Evolutionary conservation across 2,797 vertebrate genomes (phyloP).

Genomic region (Diglossa cyanea): DNA sequence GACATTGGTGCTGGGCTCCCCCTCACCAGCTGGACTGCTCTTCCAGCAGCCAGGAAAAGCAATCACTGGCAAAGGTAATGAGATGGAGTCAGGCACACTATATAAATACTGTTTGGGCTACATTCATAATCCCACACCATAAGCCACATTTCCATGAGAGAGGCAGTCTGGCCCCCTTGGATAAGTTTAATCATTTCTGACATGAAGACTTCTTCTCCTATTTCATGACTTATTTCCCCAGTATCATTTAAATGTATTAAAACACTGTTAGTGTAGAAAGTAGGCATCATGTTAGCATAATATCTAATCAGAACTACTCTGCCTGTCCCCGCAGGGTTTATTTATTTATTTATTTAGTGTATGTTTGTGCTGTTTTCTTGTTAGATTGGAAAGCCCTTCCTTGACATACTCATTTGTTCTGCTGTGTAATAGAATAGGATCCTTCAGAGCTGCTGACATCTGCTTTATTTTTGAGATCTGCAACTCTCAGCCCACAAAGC

Average conservation of each 20-base stretch:
- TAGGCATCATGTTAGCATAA: conserved; percentile 74
- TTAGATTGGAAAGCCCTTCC: conserved; percentile 70
- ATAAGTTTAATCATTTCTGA: conserved; percentile 68
- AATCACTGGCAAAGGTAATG: background rate
- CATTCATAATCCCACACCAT: background rate
- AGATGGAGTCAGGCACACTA: background rate
- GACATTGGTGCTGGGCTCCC: background rate
- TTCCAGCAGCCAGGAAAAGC: background rate
- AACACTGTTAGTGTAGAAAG: conserved; percentile 67
- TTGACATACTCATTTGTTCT: conserved; percentile 80
- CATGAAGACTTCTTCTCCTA: conserved; percentile 55
- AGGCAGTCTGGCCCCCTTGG: conserved; percentile 4
- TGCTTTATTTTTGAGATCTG: conserved; percentile 71
- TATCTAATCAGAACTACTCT: conserved; percentile 75
- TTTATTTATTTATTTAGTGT: conserved; percentile 76
- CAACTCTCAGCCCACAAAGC: conserved; percentile 66
- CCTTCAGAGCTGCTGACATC: conserved; percentile 73
- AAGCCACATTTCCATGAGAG: background rate
- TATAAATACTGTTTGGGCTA: conserved; percentile 14
- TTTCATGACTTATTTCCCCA: conserved; percentile 67
- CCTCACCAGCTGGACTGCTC: background rate
- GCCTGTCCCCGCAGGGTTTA: conserved; percentile 66
- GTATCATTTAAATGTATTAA: conserved; percentile 75
- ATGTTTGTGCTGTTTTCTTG: conserved; percentile 75
- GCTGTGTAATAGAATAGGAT: conserved; percentile 71